Base-by-base conservation (phyloP, 2,888 invertebrate species). In the Athalia cordata region DNA sequence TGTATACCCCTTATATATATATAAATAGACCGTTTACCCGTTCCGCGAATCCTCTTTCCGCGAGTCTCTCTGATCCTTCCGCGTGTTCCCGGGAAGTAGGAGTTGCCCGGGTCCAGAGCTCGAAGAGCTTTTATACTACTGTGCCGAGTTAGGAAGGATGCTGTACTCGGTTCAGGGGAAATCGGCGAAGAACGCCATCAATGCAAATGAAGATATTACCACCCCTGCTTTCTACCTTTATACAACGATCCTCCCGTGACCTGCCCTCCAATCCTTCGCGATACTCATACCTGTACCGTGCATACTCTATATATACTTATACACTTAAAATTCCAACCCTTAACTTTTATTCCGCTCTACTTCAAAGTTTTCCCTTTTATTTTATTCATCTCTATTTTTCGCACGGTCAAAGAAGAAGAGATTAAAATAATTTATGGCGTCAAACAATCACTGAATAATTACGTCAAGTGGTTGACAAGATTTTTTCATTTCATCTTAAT, bases 191-290 rank as follows among this genome's bases (percentile, higher is more conserved):
- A 81, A 79, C 59, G 78, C 81, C 83, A 83, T 83, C 83, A 82
- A 84, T 84, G 84, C 82, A 84, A 84, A 84, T 83, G 84, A 84
- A 84, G 84, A 84, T 84, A 81, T 81, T 81, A 80, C 77, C 78
- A 67, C 62, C 62, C 78, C 47, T 57, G 67, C 43, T 43, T 77
- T 74, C 47, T 62, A 75, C 62, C 62, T 52, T 74, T 55, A 62
- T 11, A 70, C 70, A 59, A 78, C 74, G 64, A 65, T 43, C 43
- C 78, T 72, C 78, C 64, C 74, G 78, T 78, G 74, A 78, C 78
- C 49, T 74, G 57, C 72, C 68, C 77, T 72, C 62, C n/a, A 61
- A 77, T 59, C 72, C 50, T 77, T 15, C 9, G 52, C 68, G 9
- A 65, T 47, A 15, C 75, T 11, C 47, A 57, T 50, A 13, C 15